A percentile compares a stretch with the other conserved stretches of the same genome.
Conservation (phyloP, 2,797 vertebrate species). For the Holocentrus rufus region DNA sequence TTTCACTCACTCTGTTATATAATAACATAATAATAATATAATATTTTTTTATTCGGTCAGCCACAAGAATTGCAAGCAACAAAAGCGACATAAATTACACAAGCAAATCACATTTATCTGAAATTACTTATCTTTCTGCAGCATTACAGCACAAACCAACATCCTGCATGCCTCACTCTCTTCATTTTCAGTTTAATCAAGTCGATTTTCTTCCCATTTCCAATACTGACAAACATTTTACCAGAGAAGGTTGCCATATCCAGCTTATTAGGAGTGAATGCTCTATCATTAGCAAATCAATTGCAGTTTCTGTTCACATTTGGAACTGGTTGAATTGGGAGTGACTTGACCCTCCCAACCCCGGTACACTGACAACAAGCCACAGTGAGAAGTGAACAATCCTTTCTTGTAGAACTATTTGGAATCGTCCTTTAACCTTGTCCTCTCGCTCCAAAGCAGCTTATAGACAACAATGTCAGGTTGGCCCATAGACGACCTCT, state of each 20-base stretch:
- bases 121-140: conserved; percentile 62
- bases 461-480: conserved; percentile 75
- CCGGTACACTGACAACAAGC: conserved; percentile 55
- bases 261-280: conserved; percentile 66
- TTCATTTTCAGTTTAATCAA: conserved; percentile 73
- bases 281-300: conserved; percentile 78
- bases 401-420: conserved; percentile 60
- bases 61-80: conserved; percentile 38
- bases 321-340: conserved; percentile 53
- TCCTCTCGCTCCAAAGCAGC: conserved; percentile 69
- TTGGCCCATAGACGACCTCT: conserved; percentile 65
- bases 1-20: conserved; percentile 34
- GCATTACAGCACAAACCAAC: conserved; percentile 53
- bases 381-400: conserved; percentile 41
- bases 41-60: conserved; percentile 40
- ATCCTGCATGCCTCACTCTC: conserved; percentile 59
- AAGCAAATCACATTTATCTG: conserved; percentile 65
- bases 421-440: conserved; percentile 72
- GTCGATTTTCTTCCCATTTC: conserved; percentile 62
- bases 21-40: too few species aligned
- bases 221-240: conserved; percentile 28
- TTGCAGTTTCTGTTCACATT: conserved; percentile 65
- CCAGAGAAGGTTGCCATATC: conserved; percentile 60
- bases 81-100: conserved; percentile 22
- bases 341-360: conserved; percentile 53